Base-by-base conservation (phyloP, 2,888 invertebrate genomes). In the Muschampia staudingeri region DNA sequence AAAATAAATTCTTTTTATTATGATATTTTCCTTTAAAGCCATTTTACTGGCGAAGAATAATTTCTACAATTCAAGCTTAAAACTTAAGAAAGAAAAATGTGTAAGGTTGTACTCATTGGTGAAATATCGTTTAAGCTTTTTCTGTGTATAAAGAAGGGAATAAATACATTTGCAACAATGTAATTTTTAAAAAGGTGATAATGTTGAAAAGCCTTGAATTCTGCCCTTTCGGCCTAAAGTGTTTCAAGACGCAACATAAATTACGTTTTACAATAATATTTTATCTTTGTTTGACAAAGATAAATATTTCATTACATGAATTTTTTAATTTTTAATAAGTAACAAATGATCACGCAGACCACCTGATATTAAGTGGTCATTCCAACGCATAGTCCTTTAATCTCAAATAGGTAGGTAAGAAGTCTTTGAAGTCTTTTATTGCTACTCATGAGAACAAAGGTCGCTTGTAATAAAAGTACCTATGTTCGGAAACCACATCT, bases 21-120 rank as follows among this genome's bases (percentile, higher is more conserved):
- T 65, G 14, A 40, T 42, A 44, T 67, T 65, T n/a, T 44, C 34
- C 14, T 67, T 67, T 25, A 37, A 37, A 37, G 9, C 40, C 14
- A 25, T 42, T 65, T 65, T 65, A 65, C 42, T 72, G 30, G 48
- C 11, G 30, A n/a, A 67, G 65, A 19, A 14, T 42, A 65, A 65
- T 42, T 30, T 30, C 12, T 30, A 30, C 44, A n/a, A 61, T 30
- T 65, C 34, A 44, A 34, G 9, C 44, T 48, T 44, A 48, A 76
- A 34, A 34, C n/a, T 44, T 48, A 65, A 67, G n/a, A 48, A 44
- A 76, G 30, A n/a, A 30, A 67, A 67, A 76, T 76, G 76, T 34
- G 44, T 67, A 44, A 76, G 76, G 76, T 65, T 67, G n/a, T 67
- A 44, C n/a, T 34, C 65, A 34, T 65, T 42, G 76, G 25, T 76